A percentile compares a stretch with the other conserved stretches of the same genome.
These are phyloP conservation scores for Gnathonemus echidnorhynchus DNA, from an alignment of 2,113 vertebrate genomes.

Conservation along the genomic window DNA sequence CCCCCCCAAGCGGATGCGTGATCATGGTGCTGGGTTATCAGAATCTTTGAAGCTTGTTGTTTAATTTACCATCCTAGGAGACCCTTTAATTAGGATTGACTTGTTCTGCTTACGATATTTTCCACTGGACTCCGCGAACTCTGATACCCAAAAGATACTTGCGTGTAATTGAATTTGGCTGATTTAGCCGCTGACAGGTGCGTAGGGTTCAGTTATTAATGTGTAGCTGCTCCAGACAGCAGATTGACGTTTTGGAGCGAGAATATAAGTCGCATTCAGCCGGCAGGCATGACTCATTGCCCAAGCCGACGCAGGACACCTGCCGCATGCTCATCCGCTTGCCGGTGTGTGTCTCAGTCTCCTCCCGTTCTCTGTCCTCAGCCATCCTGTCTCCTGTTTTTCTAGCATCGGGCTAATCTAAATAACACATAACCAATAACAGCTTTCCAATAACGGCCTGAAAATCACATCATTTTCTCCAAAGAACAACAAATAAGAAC, in stretches of 20 bases:
- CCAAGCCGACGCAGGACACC: neutral
- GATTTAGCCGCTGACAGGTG: neutral
- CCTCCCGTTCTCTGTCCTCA: neutral
- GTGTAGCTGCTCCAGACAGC: neutral
- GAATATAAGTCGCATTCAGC: neutral
- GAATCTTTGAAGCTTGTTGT: neutral
- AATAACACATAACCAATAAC: neutral
- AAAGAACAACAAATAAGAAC: constrained; percentile 7
- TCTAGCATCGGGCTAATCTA: neutral
- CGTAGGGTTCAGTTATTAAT: neutral
- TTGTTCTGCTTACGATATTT: too few relatives aligned
- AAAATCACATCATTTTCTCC: neutral
- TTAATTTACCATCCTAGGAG: too few relatives aligned
- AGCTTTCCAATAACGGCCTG: neutral
- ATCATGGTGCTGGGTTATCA: neutral
- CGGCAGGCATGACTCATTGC: neutral
- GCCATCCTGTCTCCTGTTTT: neutral
- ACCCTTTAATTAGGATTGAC: neutral
- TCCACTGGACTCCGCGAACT: neutral
- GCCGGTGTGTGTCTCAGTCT: neutral
- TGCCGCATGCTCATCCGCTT: neutral
- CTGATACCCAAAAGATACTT: neutral
- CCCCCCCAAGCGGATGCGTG: neutral
- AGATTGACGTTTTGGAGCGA: neutral
- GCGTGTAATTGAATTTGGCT: neutral